Conservation (phyloP, 2,888 invertebrate genomes). For the Elmis aenea region DNA sequence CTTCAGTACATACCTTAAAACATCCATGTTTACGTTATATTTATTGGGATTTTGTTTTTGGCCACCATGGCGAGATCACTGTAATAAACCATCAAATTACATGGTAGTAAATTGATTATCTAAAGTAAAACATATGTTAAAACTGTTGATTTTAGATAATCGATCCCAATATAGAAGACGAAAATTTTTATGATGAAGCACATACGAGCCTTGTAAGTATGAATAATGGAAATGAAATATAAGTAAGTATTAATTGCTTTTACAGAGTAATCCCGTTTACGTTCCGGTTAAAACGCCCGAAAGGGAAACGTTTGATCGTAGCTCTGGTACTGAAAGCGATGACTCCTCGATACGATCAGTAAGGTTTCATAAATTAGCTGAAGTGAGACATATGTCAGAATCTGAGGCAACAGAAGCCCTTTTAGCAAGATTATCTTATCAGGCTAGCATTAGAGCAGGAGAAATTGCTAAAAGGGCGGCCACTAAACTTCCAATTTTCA, state of each 20-base stretch:
- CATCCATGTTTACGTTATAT: conserved; percentile 90
- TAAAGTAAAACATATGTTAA: conserved; percentile 3
- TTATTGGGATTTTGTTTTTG: conserved; percentile 83
- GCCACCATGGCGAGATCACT: conserved; percentile 86
- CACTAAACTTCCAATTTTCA: conserved; percentile 67
- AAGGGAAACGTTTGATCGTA: conserved; percentile 46
- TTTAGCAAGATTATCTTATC: conserved; percentile 89
- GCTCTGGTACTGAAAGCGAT: conserved; percentile 76
- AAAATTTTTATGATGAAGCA: conserved; percentile 68
- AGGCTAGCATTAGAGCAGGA: conserved; percentile 80
- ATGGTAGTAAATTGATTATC: conserved; percentile 51
- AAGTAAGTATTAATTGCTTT: conserved; percentile 7
- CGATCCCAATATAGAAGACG: conserved; percentile 73
- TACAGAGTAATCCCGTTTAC: conserved; percentile 85
- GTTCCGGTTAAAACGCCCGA: conserved; percentile 80
- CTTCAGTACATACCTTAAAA: conserved; percentile 92
- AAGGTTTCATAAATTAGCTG: conserved; percentile 77
- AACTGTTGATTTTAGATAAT: conserved; percentile 54
- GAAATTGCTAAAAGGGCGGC: conserved; percentile 72
- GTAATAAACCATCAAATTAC: conserved; percentile 58
- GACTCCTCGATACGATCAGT: conserved; percentile 83
- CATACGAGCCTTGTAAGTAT: conserved; percentile 59
- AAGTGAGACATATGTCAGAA: conserved; percentile 85
- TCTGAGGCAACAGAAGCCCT: conserved; percentile 89
- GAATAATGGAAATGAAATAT: conserved; percentile 1